phyloP scores from a whole-genome alignment of 2,888 invertebrate genomes.

The Leptarthrus brevirostris region DNA sequence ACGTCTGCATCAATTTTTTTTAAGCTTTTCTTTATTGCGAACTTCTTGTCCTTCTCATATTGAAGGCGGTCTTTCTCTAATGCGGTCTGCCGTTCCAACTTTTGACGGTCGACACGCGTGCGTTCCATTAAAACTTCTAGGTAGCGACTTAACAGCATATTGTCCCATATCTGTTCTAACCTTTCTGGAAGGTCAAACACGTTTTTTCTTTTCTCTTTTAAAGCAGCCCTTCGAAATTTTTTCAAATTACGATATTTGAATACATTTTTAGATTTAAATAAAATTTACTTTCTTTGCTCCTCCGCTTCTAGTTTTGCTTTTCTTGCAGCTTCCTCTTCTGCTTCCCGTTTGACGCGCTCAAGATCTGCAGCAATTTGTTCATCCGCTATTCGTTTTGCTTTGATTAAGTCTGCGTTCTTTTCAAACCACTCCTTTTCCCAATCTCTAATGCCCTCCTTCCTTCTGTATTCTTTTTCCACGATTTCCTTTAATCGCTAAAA shows the following conservation, averaged over 20 bases:
- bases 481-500: neutral
- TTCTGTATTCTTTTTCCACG: conserved; percentile 67
- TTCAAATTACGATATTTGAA: neutral
- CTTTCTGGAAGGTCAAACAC: conserved; percentile 58
- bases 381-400: conserved; percentile 63
- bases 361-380: conserved; percentile 70
- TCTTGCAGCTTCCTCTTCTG: conserved; percentile 60
- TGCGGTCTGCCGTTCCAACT: conserved; percentile 70
- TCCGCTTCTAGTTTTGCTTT: conserved; percentile 53
- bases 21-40: conserved; percentile 59
- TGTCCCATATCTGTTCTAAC: conserved; percentile 72
- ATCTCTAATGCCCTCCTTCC: conserved; percentile 65
- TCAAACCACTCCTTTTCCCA: conserved; percentile 75
- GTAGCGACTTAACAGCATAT: conserved; percentile 75
- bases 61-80: conserved; percentile 77
- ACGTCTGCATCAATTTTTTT: conserved; percentile 61
- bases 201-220: conserved; percentile 56
- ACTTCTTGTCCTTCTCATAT: conserved; percentile 64
- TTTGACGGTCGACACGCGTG: conserved; percentile 64
- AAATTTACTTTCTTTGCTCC: conserved; percentile 52
- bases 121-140: conserved; percentile 64
- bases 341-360: conserved; percentile 62
- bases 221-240: conserved; percentile 49
- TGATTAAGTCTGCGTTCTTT: conserved; percentile 63
- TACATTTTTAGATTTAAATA: neutral